phyloP scores from a whole-genome alignment of 1,140 invertebrate species.

The Vollenhovia emeryi region DNA sequence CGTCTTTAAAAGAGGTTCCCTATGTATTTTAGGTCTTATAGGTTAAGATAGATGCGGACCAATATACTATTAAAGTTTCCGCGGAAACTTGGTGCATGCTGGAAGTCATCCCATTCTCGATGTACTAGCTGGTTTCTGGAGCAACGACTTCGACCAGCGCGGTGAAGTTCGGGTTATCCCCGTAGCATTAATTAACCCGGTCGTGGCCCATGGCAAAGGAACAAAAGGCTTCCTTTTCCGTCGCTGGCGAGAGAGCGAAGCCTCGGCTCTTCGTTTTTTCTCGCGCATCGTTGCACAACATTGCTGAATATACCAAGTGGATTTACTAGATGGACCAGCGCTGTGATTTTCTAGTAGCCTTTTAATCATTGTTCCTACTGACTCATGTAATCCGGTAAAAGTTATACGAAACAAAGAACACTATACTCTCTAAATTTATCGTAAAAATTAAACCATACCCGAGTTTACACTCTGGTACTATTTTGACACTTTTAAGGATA shows the following conservation, averaged over 20 bases:
- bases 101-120: constrained; percentile 9
- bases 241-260: constrained; percentile 27
- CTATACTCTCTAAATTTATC: not conserved
- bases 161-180: constrained; percentile 51
- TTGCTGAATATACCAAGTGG: constrained; percentile 14
- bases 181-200: constrained; percentile 65
- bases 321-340: no score
- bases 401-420: not conserved
- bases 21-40: not conserved
- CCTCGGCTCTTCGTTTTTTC: constrained; percentile 40
- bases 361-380: constrained; percentile 21
- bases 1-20: not conserved
- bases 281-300: constrained; percentile 43
- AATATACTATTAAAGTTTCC: not conserved
- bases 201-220: constrained; percentile 57
- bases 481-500: no score
- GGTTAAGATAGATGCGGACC: constrained; percentile 2
- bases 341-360: constrained; percentile 29
- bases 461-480: no score
- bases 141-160: constrained; percentile 29
- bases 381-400: constrained; percentile 10
- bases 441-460: no score
- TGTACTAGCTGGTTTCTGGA: constrained; percentile 23
- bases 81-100: not conserved
- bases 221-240: constrained; percentile 65